Evolutionary conservation across 2,797 vertebrate genomes (phyloP).

Genomic region (Coregonus ussuriensis): DNA sequence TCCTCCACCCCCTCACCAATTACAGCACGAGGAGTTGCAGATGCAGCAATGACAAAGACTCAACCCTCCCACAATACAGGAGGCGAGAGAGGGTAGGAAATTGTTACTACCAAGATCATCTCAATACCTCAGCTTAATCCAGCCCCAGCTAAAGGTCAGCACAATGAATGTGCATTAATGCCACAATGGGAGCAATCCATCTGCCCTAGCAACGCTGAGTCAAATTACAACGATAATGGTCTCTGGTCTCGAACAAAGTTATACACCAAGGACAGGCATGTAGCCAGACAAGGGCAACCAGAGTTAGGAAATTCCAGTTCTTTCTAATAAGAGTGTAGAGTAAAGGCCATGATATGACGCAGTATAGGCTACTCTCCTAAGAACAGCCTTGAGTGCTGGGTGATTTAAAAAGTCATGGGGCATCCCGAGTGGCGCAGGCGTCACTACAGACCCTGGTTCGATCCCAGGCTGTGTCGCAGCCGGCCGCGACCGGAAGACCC

Average conservation of each 20-base stretch:
- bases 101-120: conserved; percentile 65
- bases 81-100: conserved; percentile 38
- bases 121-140: conserved; percentile 55
- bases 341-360: no score
- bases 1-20: conserved; percentile 66
- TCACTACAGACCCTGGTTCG: no score
- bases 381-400: no score
- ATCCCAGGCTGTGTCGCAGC: no score
- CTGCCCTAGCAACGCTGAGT: conserved; percentile 35
- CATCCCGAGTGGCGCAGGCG: no score
- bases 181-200: conserved; percentile 46
- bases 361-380: no score
- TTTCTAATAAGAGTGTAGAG: conserved; percentile 23
- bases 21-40: conserved; percentile 62
- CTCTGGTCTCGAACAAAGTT: conserved; percentile 34
- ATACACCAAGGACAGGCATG: conserved; percentile 1
- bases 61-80: conserved; percentile 36
- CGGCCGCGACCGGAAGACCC: no score
- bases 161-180: conserved; percentile 61
- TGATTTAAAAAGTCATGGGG: no score
- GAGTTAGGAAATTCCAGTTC: conserved; percentile 15
- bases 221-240: conserved; percentile 35
- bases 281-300: conserved; percentile 3
- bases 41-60: conserved; percentile 47
- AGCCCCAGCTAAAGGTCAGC: conserved; percentile 63